Base-by-base conservation (phyloP, 2,797 vertebrate species). In the Chelonia mydas region DNA sequence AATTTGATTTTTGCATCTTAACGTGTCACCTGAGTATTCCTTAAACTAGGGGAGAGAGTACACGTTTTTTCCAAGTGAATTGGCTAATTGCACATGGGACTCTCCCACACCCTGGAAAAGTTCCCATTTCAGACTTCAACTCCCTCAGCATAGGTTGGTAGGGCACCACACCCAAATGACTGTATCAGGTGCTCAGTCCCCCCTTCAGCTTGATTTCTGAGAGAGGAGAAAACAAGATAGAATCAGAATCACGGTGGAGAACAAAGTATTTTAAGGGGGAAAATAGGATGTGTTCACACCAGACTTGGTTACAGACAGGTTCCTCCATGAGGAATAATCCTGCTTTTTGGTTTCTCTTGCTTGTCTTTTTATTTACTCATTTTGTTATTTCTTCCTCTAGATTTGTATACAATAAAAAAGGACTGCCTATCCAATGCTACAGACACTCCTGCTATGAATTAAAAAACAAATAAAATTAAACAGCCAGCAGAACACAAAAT, bases 91-190 rank as follows among this genome's bases (percentile, higher is more conserved):
- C 50, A 17, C 27, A 41, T 65, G 83, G 31, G 6, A 87, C 88
- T 88, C 12, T 90, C 45, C 2, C 0, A 0, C 86, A 78, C 3
- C 9, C 21, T 2, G 41, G 4, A 41, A 93, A 92, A 76, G n/a
- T 7, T 5, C 2, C 50, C 1, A 54, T 86, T 96, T 92, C 51
- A 74, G 49, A 79, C 4, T 1, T n/a, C 1, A 84, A 92, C 61
- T 50, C 41, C 83, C 57, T 68, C 57, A 28, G 25, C 3, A 31
- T 1, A 25, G 2, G 8, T 0, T 28, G 0, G 7, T 2, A 74
- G 80, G 49, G 80, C 19, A 21, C 0, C 25, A n/a, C 21, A 82
- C 59, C 1, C 31, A 91, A 90, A 90, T 37, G 9, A 37, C n/a
- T 68, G 37, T 21, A 37, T 37, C 19, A 37, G 37, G n/a, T n/a